Conservation (phyloP, 2,888 invertebrate genomes). For the Sphaerolaimus hirsutus region DNA sequence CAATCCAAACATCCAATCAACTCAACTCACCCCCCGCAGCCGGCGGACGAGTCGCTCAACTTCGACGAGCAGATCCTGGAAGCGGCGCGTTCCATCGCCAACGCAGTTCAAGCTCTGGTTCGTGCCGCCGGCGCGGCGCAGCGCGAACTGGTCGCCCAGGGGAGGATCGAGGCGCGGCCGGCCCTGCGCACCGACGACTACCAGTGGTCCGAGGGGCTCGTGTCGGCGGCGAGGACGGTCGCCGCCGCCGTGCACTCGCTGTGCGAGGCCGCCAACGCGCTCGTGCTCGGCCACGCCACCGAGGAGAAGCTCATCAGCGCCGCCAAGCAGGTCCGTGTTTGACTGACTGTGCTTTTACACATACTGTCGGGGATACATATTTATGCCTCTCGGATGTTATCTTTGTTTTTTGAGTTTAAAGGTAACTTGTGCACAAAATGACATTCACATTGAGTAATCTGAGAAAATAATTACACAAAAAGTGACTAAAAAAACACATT, state of each 20-base stretch:
- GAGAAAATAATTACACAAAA: too few species aligned
- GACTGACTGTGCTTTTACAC: too few species aligned
- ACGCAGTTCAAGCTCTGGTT: constrained; percentile 82
- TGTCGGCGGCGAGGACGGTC: constrained; percentile 52
- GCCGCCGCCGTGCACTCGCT: constrained; percentile 90
- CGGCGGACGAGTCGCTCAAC: constrained; percentile 70
- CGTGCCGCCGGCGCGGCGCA: constrained; percentile 91
- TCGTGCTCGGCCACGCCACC: constrained; percentile 40
- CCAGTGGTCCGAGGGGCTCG: constrained; percentile 25
- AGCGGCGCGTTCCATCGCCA: constrained; percentile 86
- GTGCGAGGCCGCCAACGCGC: constrained; percentile 85
- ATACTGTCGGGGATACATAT: too few species aligned
- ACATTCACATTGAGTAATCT: too few species aligned
- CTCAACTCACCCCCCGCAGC: constrained; percentile 40
- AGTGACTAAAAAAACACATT: too few species aligned
- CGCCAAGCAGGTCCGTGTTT: constrained; percentile 45
- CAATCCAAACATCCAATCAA: too few species aligned
- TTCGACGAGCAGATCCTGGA: constrained; percentile 97
- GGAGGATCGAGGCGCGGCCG: constrained; percentile 39
- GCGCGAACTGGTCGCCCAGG: constrained; percentile 65
- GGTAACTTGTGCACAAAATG: too few species aligned
- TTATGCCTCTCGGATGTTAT: too few species aligned
- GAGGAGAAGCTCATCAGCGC: constrained; percentile 89
- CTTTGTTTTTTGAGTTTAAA: too few species aligned
- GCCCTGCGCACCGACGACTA: constrained; percentile 10